phyloP scores from a whole-genome alignment of 2,113 vertebrate species.

The Tetraodon nigroviridis region DNA sequence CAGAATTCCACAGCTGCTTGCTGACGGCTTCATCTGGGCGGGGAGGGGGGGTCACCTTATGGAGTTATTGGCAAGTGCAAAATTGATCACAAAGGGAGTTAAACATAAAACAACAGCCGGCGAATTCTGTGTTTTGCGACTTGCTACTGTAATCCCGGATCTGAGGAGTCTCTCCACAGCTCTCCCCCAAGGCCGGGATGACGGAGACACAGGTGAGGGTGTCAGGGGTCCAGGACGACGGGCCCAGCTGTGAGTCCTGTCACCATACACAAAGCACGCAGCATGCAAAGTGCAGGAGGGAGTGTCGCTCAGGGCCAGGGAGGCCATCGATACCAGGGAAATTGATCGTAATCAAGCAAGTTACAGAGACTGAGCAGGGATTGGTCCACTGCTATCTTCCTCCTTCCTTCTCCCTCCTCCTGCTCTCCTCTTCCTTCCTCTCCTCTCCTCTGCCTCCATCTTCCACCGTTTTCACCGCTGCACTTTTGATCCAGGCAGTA shows the following conservation, averaged over 20 bases:
- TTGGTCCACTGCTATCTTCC: slow-evolving; percentile 58
- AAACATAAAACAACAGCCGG: slow-evolving; percentile 3
- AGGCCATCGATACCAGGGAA: slow-evolving; percentile 78
- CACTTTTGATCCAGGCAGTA: too few species aligned
- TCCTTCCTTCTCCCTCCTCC: slow-evolving; percentile 35
- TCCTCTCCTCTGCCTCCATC: slow-evolving; percentile 22
- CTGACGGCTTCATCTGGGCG: too few species aligned
- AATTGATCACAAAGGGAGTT: slow-evolving; percentile 14
- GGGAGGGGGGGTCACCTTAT: too few species aligned
- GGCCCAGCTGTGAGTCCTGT: slow-evolving; percentile 63
- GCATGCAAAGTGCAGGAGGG: slow-evolving; percentile 73
- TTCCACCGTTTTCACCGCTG: background rate
- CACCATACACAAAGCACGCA: slow-evolving; percentile 77
- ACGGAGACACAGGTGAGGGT: slow-evolving; percentile 47
- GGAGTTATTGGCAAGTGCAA: too few species aligned
- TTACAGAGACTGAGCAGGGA: slow-evolving; percentile 72
- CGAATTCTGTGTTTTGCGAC: slow-evolving; percentile 23
- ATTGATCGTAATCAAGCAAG: slow-evolving; percentile 81
- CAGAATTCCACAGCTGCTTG: too few species aligned
- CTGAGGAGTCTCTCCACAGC: slow-evolving; percentile 32
- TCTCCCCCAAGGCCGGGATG: slow-evolving; percentile 56
- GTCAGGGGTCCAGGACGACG: slow-evolving; percentile 22
- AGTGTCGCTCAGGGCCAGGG: slow-evolving; percentile 75
- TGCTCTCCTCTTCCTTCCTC: slow-evolving; percentile 39
- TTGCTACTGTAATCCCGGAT: slow-evolving; percentile 23